phyloP scores from a whole-genome alignment of 2,888 invertebrate genomes.

The Dyspetes luteomarginatus region DNA sequence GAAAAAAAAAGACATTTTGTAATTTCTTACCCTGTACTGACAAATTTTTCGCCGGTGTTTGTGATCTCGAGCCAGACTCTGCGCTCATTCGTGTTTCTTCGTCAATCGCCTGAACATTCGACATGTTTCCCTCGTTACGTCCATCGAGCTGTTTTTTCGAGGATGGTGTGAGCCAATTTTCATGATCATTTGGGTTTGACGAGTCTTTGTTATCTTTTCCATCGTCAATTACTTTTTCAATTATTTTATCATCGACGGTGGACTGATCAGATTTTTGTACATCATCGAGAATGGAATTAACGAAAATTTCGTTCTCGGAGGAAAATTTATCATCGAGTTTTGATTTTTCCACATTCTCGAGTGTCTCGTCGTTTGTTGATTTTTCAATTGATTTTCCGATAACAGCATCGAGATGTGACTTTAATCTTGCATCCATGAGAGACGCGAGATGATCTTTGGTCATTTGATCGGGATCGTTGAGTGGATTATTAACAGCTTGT shows the following conservation, averaged over 20 bases:
- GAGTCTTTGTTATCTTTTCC: slow-evolving; percentile 70
- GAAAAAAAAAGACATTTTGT: too few species aligned
- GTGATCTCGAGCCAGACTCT: slow-evolving; percentile 81
- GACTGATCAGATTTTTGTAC: slow-evolving; percentile 52
- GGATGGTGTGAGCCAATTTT: slow-evolving; percentile 80
- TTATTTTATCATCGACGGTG: slow-evolving; percentile 63
- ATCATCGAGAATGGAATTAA: neutral
- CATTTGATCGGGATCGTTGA: slow-evolving; percentile 47
- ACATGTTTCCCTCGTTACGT: slow-evolving; percentile 74
- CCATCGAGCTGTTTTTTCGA: slow-evolving; percentile 75
- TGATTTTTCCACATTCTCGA: slow-evolving; percentile 45
- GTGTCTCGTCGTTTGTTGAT: slow-evolving; percentile 38
- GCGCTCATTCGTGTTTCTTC: slow-evolving; percentile 85
- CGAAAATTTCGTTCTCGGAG: slow-evolving; percentile 51
- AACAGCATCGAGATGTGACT: slow-evolving; percentile 63
- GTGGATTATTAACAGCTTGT: slow-evolving; percentile 54
- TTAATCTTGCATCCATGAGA: slow-evolving; percentile 60
- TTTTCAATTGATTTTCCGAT: slow-evolving; percentile 54
- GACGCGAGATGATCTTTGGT: slow-evolving; percentile 39
- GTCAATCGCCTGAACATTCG: slow-evolving; percentile 83
- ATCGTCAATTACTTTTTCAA: slow-evolving; percentile 65
- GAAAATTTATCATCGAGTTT: slow-evolving; percentile 32
- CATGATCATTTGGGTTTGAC: slow-evolving; percentile 66
- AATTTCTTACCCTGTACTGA: slow-evolving; percentile 75
- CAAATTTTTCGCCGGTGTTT: slow-evolving; percentile 82